Percentiles rank a stretch among this genome's conserved stretches.
phyloP scores from a whole-genome alignment of 2,113 vertebrate species.

The Herpetotheres cachinnans region DNA sequence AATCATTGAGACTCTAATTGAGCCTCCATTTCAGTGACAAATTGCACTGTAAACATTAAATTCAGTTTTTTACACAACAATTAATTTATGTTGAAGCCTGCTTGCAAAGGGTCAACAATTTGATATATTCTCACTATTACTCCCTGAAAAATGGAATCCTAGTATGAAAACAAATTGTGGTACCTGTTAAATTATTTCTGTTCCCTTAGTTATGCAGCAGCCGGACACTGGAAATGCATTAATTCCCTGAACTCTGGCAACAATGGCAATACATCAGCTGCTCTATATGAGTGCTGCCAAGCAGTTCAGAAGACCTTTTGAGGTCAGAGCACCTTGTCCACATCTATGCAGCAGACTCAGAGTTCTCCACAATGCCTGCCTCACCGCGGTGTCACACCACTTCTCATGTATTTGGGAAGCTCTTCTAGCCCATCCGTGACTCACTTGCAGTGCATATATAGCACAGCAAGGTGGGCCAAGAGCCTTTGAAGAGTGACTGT shows the following conservation, averaged over 20 bases:
- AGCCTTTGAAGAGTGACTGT: not conserved
- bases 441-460: not conserved
- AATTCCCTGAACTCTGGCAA: not conserved
- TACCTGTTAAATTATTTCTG: conserved; percentile 9
- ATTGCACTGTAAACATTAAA: conserved; percentile 58
- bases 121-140: not conserved
- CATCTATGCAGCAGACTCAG: not conserved
- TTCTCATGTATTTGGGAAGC: not conserved
- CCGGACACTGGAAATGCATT: not conserved
- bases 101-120: conserved; percentile 29
- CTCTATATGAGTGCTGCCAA: not conserved
- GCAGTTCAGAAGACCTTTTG: not conserved
- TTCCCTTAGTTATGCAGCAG: not conserved
- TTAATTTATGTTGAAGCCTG: conserved; percentile 58
- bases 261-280: not conserved
- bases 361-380: not conserved
- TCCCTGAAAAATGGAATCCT: conserved; percentile 8
- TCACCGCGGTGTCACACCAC: rapidly evolving
- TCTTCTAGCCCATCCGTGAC: not conserved
- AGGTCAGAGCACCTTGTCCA: not conserved
- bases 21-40: conserved; percentile 46
- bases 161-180: not conserved
- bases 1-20: conserved; percentile 62
- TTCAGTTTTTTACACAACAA: conserved; percentile 54
- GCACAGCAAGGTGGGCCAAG: not conserved